Conservation (phyloP, 2,113 vertebrate genomes). For the Erythrocebus patas region DNA sequence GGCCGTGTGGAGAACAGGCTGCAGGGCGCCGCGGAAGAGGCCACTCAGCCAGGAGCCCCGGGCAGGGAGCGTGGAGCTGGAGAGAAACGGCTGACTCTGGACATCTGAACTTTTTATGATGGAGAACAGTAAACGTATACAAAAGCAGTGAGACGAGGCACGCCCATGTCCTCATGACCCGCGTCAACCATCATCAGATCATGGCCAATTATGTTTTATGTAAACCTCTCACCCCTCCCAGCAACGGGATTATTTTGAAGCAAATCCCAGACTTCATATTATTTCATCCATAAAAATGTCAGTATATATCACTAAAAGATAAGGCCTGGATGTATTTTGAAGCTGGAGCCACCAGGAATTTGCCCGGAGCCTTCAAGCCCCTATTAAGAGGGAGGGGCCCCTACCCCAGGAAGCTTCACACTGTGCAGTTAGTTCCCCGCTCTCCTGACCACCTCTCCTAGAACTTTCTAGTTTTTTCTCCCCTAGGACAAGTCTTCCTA, state of each 20-base stretch:
- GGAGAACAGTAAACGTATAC: neutral
- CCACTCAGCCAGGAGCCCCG: neutral
- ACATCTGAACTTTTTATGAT: neutral
- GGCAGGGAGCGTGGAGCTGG: neutral
- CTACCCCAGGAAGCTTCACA: accelerated
- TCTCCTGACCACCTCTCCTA: neutral
- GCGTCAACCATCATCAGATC: neutral
- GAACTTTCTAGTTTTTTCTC: neutral
- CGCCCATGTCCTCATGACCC: neutral
- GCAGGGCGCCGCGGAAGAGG: neutral
- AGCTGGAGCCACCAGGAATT: neutral
- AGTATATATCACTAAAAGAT: neutral
- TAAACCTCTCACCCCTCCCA: neutral
- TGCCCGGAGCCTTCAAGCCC: neutral
- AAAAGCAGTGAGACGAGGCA: neutral
- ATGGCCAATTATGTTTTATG: neutral
- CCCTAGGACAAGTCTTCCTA: too few species aligned
- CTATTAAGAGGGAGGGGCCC: neutral
- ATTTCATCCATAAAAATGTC: conserved; percentile 23
- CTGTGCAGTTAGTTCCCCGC: neutral
- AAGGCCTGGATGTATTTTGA: neutral
- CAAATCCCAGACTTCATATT: neutral
- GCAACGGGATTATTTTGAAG: neutral
- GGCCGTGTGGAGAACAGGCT: conserved; percentile 5
- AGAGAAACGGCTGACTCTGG: neutral